These are phyloP conservation scores for Periophthalmus magnuspinnatus DNA, from an alignment of 2,797 vertebrate species.

Conservation along the genomic window DNA sequence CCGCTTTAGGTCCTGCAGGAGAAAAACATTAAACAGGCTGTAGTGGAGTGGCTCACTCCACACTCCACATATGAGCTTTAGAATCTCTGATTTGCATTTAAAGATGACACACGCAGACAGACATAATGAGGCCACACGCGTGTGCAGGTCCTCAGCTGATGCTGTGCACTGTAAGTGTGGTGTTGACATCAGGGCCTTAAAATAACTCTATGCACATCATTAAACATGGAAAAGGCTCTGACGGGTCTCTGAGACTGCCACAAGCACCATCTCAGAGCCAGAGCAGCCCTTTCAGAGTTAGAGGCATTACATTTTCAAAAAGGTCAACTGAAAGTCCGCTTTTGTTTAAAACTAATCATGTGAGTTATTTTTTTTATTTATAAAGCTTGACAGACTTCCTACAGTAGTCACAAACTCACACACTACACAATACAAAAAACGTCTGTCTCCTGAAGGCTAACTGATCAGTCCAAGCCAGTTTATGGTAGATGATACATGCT, in stretches of 20 bases:
- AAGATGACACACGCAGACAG: conserved; percentile 1
- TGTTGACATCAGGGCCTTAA: conserved; percentile 45
- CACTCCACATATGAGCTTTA: neutral
- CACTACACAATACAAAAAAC: neutral
- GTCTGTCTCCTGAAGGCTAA: neutral
- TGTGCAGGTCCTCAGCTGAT: conserved; percentile 1
- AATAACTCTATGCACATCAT: conserved; percentile 42
- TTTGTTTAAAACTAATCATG: neutral
- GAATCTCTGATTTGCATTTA: conserved; percentile 1
- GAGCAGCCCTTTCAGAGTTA: neutral
- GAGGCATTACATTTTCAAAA: neutral
- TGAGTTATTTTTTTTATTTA: neutral
- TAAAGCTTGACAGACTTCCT: neutral
- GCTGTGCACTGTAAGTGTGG: conserved; percentile 10
- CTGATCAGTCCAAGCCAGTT: neutral
- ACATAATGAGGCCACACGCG: neutral
- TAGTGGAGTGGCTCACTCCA: neutral
- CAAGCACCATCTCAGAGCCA: neutral
- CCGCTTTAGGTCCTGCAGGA: conserved; percentile 89
- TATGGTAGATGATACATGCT: neutral
- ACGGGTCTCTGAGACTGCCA: conserved; percentile 5
- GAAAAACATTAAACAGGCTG: neutral
- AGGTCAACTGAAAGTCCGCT: neutral
- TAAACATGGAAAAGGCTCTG: conserved; percentile 18
- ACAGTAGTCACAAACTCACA: neutral